Percentiles rank a stretch among this genome's conserved stretches.
Conservation (phyloP, 2,113 vertebrate species). For the Ondatra zibethicus region DNA sequence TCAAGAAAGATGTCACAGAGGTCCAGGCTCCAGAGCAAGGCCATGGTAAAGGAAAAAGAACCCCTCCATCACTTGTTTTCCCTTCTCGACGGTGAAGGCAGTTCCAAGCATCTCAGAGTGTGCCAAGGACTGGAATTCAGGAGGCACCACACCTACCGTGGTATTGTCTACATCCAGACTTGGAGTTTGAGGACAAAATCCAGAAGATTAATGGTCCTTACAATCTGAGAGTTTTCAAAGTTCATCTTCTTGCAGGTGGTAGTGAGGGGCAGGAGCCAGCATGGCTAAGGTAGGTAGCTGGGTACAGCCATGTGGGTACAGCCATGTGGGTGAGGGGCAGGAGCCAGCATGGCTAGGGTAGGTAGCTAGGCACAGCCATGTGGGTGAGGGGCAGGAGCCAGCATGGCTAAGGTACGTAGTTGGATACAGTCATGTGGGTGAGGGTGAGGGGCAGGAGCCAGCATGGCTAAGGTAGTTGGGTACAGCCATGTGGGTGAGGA, state of each 20-base stretch:
- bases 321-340: neutral
- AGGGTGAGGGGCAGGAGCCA: neutral
- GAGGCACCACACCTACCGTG: neutral
- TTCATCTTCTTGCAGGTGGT: neutral
- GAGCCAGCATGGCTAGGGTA: neutral
- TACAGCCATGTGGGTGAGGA: neutral
- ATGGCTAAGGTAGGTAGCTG: neutral
- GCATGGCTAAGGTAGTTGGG: neutral
- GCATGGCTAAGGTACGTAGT: neutral
- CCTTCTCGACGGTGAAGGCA: neutral
- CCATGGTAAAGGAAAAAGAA: neutral
- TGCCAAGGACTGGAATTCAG: neutral
- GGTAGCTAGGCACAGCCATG: neutral
- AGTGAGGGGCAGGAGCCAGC: neutral
- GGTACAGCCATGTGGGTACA: neutral
- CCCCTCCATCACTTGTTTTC: rapidly evolving
- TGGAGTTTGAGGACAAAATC: neutral
- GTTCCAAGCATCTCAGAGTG: neutral
- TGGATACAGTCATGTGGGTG: neutral
- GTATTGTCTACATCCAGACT: neutral
- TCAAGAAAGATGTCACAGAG: neutral
- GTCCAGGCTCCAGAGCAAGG: neutral
- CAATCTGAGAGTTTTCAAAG: neutral
- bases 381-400: neutral
- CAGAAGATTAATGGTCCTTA: neutral